Conservation (phyloP, 1,140 invertebrate genomes). For the Stegodyphus mimosarum region DNA sequence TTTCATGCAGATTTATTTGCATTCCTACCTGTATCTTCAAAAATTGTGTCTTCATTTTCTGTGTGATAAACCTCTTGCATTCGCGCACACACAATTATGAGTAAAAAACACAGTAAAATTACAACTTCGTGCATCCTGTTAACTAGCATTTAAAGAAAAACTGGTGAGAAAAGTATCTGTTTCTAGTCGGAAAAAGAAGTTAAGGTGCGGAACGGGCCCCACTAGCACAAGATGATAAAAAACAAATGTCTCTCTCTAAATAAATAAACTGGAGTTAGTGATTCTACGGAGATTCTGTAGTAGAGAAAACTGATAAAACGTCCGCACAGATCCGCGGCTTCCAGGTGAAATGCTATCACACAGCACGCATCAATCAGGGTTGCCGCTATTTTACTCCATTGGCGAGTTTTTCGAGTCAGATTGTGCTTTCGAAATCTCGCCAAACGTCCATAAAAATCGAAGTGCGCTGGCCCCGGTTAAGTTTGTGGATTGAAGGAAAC, state of each 20-base stretch:
- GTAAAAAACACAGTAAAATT: slow-evolving; percentile 2
- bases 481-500: too few species aligned
- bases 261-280: slow-evolving; percentile 36
- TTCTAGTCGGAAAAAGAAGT: neutral
- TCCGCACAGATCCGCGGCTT: slow-evolving; percentile 30
- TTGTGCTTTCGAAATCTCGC: slow-evolving; percentile 6
- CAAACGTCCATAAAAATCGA: neutral
- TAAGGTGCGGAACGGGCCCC: neutral
- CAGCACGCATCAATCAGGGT: slow-evolving; percentile 55
- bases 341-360: slow-evolving; percentile 46
- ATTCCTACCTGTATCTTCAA: slow-evolving; percentile 50
- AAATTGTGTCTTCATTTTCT: slow-evolving; percentile 47
- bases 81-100: slow-evolving; percentile 18
- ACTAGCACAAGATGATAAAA: neutral
- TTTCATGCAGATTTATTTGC: neutral
- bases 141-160: neutral
- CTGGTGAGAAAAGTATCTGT: neutral
- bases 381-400: slow-evolving; percentile 23
- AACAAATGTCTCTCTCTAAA: slow-evolving; percentile 2
- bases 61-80: slow-evolving; percentile 52
- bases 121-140: neutral
- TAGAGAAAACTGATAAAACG: slow-evolving; percentile 19
- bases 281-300: slow-evolving; percentile 9
- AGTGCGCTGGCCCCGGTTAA: too few species aligned
- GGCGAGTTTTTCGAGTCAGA: slow-evolving; percentile 18